These are phyloP conservation scores for Coilia nasus DNA, from an alignment of 2,797 vertebrate genomes.

Conservation along the genomic window DNA sequence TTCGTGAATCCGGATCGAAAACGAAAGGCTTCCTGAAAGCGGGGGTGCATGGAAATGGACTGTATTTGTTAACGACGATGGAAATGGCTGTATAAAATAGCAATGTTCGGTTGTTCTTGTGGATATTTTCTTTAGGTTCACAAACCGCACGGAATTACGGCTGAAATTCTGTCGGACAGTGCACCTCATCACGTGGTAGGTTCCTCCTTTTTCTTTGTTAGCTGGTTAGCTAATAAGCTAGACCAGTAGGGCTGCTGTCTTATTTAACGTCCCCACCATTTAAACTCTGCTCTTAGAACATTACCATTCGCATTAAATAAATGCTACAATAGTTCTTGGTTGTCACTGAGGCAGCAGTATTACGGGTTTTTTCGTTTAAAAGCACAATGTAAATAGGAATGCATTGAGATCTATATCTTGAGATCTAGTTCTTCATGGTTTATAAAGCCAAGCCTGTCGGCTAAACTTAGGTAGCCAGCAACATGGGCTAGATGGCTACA, in stretches of 20 bases:
- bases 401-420: constrained; percentile 10
- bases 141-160: constrained; percentile 86
- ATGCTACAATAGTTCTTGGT: neutral
- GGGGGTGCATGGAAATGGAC: constrained; percentile 53
- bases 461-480: neutral
- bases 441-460: neutral
- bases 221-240: constrained; percentile 48
- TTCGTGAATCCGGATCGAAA: constrained; percentile 77
- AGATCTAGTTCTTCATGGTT: neutral
- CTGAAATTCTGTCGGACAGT: constrained; percentile 90
- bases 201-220: constrained; percentile 94
- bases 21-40: constrained; percentile 58
- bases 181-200: constrained; percentile 96
- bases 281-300: neutral
- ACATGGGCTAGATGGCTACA: neutral
- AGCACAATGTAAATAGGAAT: neutral
- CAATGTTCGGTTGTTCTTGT: constrained; percentile 45
- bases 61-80: constrained; percentile 42
- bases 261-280: neutral
- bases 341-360: neutral
- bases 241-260: neutral
- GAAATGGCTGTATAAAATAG: constrained; percentile 63
- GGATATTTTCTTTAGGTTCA: constrained; percentile 66
- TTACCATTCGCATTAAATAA: neutral
- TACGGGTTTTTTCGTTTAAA: neutral